Percentiles rank a stretch among this genome's conserved stretches.
These are phyloP conservation scores for Linnaemya vulpina DNA, from an alignment of 2,888 invertebrate genomes.

Conservation along the genomic window DNA sequence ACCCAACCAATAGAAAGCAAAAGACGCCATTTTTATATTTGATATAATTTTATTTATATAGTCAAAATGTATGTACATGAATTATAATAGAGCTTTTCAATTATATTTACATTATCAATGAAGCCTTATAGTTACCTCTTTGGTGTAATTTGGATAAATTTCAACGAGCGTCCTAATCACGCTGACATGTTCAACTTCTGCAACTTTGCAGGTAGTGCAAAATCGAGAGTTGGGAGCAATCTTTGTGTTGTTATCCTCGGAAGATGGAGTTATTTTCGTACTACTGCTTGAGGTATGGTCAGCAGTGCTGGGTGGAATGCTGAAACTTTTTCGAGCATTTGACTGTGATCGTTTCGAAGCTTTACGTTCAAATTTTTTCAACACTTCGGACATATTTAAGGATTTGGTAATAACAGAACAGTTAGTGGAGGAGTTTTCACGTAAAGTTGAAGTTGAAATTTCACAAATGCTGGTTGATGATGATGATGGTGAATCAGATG, in stretches of 20 bases:
- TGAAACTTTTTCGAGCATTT: not conserved
- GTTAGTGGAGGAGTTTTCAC: constrained; percentile 15
- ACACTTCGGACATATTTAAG: constrained; percentile 78
- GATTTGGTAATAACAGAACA: constrained; percentile 72
- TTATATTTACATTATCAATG: constrained; percentile 57
- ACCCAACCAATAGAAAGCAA: constrained; percentile 1
- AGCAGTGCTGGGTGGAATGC: not conserved
- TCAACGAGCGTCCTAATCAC: constrained; percentile 82
- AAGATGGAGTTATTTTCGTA: not conserved
- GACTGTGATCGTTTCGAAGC: not conserved
- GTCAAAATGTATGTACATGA: not conserved
- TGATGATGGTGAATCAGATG: constrained; percentile 32
- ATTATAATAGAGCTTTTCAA: constrained; percentile 26
- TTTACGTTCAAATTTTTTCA: constrained; percentile 80
- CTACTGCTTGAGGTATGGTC: no score
- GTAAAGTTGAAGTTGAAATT: constrained; percentile 4
- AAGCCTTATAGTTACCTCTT: constrained; percentile 83
- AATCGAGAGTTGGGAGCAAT: constrained; percentile 27
- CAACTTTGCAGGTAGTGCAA: constrained; percentile 75
- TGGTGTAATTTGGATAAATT: constrained; percentile 82
- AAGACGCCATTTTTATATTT: constrained; percentile 48
- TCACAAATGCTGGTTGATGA: constrained; percentile 39
- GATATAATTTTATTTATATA: constrained; percentile 42
- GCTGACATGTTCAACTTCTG: constrained; percentile 80
- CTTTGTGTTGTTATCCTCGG: not conserved